Base-by-base conservation (phyloP, 1,140 invertebrate genomes). In the Drosophila suzukii region DNA sequence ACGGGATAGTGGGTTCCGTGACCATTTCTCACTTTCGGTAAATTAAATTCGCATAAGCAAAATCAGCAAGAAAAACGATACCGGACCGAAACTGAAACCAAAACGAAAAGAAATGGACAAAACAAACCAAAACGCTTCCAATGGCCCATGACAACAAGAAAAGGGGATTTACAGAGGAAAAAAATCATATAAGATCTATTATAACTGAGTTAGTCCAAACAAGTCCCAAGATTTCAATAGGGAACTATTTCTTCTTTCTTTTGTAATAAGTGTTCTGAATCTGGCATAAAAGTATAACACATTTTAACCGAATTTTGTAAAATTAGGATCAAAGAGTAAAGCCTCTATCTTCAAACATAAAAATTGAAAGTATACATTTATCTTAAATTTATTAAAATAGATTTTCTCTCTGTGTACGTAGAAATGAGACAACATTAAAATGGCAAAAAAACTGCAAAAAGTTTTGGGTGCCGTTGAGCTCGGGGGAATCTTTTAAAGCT, bases 31-130 rank as follows among this genome's bases (percentile, higher is more conserved):
- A 67, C 47, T 67, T 75, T 75, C 61, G 54, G 55, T 76, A 67
- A 75, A 76, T 76, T 76, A 76, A 76, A 76, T 76, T 76, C 74
- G 51, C 74, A 68, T 76, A 76, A 76, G 54, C 72, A 67, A 76
- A 76, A 75, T 67, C 54, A 50, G 41, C 43, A 67, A 67, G 54
- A 75, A 75, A 76, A 76, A 32, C 38, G 65, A 44, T 65, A 15
- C 60, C 24, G 13, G 54, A 44, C 54, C 20, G 36, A 39, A 15
- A 24, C 6, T 24, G 50, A 55, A 44, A 59, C 38, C 13, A 17
- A 36, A 38, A 13, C 24, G 43, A 15, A 47, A 39, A 32, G 49
- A 65, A 67, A 30, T 7, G 24, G 44, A 24, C 49, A 68, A 50
- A 76, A 56, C 49, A 55, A 68, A 44, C 20, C 74, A 68, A 76